A percentile compares a stretch with the other conserved stretches of the same genome.
Conservation (phyloP, 2,888 invertebrate genomes). For the Thecophora atra region DNA sequence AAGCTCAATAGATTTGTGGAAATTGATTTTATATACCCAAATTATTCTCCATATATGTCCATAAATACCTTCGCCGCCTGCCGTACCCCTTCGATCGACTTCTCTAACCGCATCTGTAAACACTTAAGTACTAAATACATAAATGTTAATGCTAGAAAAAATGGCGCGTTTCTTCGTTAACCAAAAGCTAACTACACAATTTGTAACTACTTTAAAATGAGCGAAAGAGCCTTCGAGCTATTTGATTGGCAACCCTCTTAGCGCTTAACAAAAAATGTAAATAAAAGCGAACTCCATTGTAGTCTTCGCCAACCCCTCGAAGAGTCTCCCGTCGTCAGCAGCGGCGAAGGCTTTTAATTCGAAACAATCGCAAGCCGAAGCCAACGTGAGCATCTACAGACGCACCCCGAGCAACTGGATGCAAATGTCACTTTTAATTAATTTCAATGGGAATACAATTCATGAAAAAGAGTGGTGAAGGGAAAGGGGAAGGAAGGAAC, state of each 20-base stretch:
- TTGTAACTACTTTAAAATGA: constrained; percentile 14
- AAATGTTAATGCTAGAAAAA: background rate
- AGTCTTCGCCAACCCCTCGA: background rate
- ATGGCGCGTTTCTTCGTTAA: constrained; percentile 9
- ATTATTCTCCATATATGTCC: too few species aligned
- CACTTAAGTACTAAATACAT: too few species aligned
- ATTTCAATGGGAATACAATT: constrained; percentile 2
- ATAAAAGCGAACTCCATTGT: background rate
- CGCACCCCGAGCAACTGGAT: background rate
- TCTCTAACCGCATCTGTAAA: too few species aligned
- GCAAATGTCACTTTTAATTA: constrained; percentile 14
- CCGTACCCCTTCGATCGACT: too few species aligned
- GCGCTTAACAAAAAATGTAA: background rate
- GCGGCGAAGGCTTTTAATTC: background rate
- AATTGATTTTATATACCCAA: too few species aligned
- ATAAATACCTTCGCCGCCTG: too few species aligned
- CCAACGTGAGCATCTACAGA: background rate
- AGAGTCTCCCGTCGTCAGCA: background rate
- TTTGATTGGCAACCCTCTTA: constrained; percentile 14
- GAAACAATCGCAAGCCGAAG: constrained; percentile 4
- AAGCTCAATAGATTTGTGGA: too few species aligned
- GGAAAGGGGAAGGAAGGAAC: background rate
- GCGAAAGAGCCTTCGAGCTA: constrained; percentile 1
- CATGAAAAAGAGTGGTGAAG: background rate
- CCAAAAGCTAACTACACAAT: background rate